phyloP scores from a whole-genome alignment of 2,797 vertebrate genomes.

The Ceryle rudis region DNA sequence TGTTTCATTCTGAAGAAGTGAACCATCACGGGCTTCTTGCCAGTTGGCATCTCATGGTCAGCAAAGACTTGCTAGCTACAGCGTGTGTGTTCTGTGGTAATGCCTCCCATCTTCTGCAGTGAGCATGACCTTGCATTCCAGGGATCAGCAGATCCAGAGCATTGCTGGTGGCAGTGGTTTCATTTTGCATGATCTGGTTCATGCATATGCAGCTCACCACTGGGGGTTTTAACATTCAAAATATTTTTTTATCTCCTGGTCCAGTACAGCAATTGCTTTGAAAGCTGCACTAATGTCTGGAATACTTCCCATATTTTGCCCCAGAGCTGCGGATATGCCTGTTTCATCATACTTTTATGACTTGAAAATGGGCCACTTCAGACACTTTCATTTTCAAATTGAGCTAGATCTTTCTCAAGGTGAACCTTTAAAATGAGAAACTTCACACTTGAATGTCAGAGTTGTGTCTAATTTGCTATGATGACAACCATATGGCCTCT shows the following conservation, averaged over 20 bases:
- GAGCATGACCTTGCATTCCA: rapidly evolving
- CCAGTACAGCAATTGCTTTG: neutral
- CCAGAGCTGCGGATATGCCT: neutral
- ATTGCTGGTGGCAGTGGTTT: neutral
- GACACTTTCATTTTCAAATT: neutral
- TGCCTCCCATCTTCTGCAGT: neutral
- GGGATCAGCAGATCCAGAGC: neutral
- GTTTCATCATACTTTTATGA: neutral
- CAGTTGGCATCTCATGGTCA: rapidly evolving
- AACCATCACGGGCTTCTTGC: neutral
- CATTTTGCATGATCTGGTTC: neutral
- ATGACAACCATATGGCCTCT: neutral
- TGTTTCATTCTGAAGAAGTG: neutral
- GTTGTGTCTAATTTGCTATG: neutral
- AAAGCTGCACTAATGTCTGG: neutral
- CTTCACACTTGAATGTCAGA: neutral
- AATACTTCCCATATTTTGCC: neutral
- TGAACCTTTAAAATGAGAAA: conserved; percentile 16
- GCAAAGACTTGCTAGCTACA: neutral
- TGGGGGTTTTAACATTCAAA: neutral
- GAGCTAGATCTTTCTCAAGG: neutral
- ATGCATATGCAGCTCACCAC: neutral
- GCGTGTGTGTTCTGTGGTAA: neutral
- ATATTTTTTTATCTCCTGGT: neutral
- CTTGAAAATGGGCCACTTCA: neutral